Evolutionary conservation across 2,113 vertebrate genomes (phyloP), one percentile per base, ranked within the genome.

Genomic region (Nibea albiflora): DNA sequence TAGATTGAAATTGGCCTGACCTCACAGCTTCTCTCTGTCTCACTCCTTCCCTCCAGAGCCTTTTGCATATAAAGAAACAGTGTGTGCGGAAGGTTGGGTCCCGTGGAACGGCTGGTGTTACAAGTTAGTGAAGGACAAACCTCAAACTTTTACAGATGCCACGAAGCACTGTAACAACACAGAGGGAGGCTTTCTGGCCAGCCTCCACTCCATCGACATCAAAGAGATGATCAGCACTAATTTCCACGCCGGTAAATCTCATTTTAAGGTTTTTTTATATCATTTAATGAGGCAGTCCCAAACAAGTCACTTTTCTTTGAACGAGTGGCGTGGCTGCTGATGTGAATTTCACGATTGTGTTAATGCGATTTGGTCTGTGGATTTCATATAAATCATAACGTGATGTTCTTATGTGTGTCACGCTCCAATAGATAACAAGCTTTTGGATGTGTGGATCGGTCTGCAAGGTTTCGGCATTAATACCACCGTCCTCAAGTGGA

Each of bases 91-190:
- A 0, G 94, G 84, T 75, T 99, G 98, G 98, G 88, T 95, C 56
- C 90, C 97, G 2, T 94, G 96, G 86, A 95, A 94, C 28, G 95
- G 96, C 15, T 97, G 95, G 95, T 99, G 98, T 90, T 98, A 97
- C 90, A 87, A 92, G 87, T 84, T 96, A 60, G 19, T 92, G 26
- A 94, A 92, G 58, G 88, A 65, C 31, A 47, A 53, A 3, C 70
- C 79, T 15, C 83, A 1, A 11, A 80, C 76, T 39, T 97, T 97
- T 85, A 58, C 26, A 2, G 60, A 47, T 0, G 97, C 97, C 14
- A 70, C 84, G 22, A 5, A 16, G 2, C 35, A 78, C 60, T 99
- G 98, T 88, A 83, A 84, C 66, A 31, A 6, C 28, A 87, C 88
- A 0, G 93, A 93, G 28, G 85, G 92, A 17, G 85, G 80, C 56